These are phyloP conservation scores for Eurytoma californica DNA, from an alignment of 2,888 invertebrate species.

Conservation along the genomic window DNA sequence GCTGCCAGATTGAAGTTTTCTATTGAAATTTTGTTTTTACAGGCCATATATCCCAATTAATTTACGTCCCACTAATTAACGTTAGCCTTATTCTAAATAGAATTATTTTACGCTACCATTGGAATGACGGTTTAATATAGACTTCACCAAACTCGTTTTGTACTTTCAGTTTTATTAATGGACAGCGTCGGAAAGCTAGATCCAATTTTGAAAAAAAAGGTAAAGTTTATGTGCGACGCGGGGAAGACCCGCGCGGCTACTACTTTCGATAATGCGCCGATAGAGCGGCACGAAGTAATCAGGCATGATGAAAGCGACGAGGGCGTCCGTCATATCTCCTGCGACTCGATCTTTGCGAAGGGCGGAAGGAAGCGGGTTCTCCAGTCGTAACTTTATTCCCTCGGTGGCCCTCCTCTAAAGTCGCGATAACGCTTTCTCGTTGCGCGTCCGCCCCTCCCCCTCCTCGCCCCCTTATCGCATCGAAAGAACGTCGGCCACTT, in stretches of 20 bases:
- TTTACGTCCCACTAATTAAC: too few relatives aligned
- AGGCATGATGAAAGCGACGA: constrained; percentile 48
- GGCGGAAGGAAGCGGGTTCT: constrained; percentile 7
- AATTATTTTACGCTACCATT: too few relatives aligned
- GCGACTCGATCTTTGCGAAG: constrained; percentile 37
- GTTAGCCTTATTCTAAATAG: too few relatives aligned
- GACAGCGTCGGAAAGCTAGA: too few relatives aligned
- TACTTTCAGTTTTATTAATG: too few relatives aligned
- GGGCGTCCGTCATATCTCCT: constrained; percentile 31
- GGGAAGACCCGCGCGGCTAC: constrained; percentile 4
- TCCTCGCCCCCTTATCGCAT: constrained; percentile 17
- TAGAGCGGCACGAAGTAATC: constrained; percentile 43
- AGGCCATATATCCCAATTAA: too few relatives aligned
- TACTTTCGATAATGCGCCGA: constrained; percentile 39
- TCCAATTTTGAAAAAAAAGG: too few relatives aligned
- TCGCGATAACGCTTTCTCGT: constrained; percentile 42
- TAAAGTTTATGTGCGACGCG: neutral
- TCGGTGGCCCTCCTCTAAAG: constrained; percentile 38
- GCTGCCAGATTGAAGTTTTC: too few relatives aligned
- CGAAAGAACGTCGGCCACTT: constrained; percentile 10
- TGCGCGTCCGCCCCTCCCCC: neutral
- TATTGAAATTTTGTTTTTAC: too few relatives aligned
- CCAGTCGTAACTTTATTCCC: constrained; percentile 43
- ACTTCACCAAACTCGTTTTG: too few relatives aligned
- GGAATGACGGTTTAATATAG: too few relatives aligned